Conservation (phyloP, 2,797 vertebrate species). For the Lagorchestes hirsutus region DNA sequence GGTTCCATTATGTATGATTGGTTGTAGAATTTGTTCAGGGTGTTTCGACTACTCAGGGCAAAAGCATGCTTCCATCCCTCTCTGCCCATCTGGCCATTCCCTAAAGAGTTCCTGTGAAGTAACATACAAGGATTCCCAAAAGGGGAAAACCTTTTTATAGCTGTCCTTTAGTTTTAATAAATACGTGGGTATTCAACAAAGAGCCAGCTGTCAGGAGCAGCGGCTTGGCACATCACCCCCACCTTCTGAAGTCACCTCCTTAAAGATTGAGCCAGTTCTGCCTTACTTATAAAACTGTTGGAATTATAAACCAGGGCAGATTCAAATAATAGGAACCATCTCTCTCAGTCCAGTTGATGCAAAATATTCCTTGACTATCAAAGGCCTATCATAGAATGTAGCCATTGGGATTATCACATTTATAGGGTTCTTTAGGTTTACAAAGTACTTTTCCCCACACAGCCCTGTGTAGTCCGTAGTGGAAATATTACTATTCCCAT, state of each 20-base stretch:
- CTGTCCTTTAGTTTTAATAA: not conserved
- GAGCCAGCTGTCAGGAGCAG: not conserved
- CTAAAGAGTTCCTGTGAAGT: not conserved
- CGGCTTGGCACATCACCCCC: not conserved
- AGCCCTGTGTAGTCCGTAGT: not conserved
- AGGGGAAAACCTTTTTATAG: not conserved
- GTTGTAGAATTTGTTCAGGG: constrained; percentile 79
- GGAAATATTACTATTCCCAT: not conserved
- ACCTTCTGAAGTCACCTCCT: not conserved
- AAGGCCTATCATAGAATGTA: not conserved
- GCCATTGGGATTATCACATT: not conserved
- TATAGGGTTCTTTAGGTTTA: not conserved
- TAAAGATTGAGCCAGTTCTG: not conserved
- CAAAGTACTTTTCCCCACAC: not conserved
- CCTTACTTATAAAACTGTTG: not conserved
- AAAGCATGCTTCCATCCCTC: constrained; percentile 43
- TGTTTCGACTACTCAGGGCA: constrained; percentile 67
- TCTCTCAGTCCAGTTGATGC: not conserved
- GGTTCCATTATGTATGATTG: constrained; percentile 80
- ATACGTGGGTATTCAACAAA: not conserved
- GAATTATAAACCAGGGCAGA: not conserved
- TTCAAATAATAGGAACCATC: not conserved
- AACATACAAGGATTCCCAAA: not conserved
- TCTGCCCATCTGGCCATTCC: constrained; percentile 6
- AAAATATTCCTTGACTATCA: not conserved